These are phyloP conservation scores for Bursaphelenchus okinawaensis DNA, from an alignment of 2,888 invertebrate species.

Conservation along the genomic window DNA sequence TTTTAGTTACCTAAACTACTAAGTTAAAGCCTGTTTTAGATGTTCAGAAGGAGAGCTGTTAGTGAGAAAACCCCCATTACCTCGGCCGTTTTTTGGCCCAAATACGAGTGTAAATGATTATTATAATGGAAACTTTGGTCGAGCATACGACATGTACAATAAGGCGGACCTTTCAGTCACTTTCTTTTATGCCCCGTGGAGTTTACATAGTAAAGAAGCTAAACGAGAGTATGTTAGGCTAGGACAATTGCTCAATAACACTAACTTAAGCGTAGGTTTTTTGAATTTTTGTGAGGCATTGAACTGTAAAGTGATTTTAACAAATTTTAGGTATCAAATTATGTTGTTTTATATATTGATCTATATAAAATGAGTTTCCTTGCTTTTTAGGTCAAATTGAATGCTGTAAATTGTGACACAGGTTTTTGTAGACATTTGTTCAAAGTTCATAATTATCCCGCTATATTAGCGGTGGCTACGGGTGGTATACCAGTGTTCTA, in stretches of 20 bases:
- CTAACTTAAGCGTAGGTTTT: background rate
- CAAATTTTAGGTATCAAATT: no score
- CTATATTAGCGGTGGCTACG: slow-evolving; percentile 25
- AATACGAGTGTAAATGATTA: slow-evolving; percentile 13
- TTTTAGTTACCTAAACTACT: no score
- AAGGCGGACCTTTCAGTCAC: slow-evolving; percentile 30
- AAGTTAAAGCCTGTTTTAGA: no score
- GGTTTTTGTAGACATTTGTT: slow-evolving; percentile 27
- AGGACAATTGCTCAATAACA: slow-evolving; percentile 18
- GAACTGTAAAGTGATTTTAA: no score
- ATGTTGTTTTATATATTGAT: background rate
- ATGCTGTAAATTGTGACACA: slow-evolving; percentile 33
- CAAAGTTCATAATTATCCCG: slow-evolving; percentile 33
- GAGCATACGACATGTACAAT: background rate
- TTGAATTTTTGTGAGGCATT: no score
- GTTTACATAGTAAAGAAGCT: slow-evolving; percentile 30
- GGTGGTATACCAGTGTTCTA: slow-evolving; percentile 20
- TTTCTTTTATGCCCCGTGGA: slow-evolving; percentile 40
- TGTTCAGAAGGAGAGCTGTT: slow-evolving; percentile 9
- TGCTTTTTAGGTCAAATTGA: slow-evolving; percentile 28
- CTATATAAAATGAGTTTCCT: slow-evolving; percentile 1
- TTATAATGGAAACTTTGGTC: slow-evolving; percentile 17
- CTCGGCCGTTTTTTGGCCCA: slow-evolving; percentile 15
- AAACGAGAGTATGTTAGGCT: slow-evolving; percentile 20
- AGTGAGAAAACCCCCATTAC: slow-evolving; percentile 3